A percentile compares a stretch with the other conserved stretches of the same genome.
Conservation (phyloP, 92 coral and sea anemone genomes). For the Chrysogorgia sp. region DNA sequence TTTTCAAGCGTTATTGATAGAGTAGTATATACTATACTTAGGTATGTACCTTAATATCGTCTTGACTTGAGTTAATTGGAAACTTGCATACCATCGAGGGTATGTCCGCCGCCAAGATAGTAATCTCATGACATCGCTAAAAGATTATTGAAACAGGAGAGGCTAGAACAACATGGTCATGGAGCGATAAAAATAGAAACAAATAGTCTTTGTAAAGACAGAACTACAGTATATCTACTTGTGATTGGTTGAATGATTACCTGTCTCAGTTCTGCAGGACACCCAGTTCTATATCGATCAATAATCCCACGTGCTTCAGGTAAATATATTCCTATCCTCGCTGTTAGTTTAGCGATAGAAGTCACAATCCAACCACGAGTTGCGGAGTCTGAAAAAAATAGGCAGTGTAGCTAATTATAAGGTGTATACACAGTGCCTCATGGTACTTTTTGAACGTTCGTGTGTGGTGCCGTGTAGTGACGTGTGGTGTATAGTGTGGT, state of each 20-base stretch:
- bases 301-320: constrained; percentile 55
- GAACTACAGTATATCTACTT: background rate
- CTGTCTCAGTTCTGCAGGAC: constrained; percentile 84
- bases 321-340: constrained; percentile 64
- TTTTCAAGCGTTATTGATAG: too few species aligned
- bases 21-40: too few species aligned
- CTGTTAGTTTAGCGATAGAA: constrained; percentile 73
- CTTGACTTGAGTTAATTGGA: constrained; percentile 84
- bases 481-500: too few species aligned
- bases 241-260: constrained; percentile 12
- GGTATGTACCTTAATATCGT: constrained; percentile 83
- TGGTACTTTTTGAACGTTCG: too few species aligned
- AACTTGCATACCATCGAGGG: constrained; percentile 67
- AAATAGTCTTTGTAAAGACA: too few species aligned
- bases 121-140: constrained; percentile 87
- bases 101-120: constrained; percentile 60
- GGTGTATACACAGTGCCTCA: too few species aligned
- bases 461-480: too few species aligned
- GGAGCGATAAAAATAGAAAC: too few species aligned
- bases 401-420: too few species aligned
- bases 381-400: constrained; percentile 62
- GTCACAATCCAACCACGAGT: constrained; percentile 84
- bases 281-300: constrained; percentile 47
- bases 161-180: too few species aligned
- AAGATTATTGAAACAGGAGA: background rate